Evolutionary conservation across 2,888 invertebrate species (phyloP).

Genomic region (Netelia melanura): DNA sequence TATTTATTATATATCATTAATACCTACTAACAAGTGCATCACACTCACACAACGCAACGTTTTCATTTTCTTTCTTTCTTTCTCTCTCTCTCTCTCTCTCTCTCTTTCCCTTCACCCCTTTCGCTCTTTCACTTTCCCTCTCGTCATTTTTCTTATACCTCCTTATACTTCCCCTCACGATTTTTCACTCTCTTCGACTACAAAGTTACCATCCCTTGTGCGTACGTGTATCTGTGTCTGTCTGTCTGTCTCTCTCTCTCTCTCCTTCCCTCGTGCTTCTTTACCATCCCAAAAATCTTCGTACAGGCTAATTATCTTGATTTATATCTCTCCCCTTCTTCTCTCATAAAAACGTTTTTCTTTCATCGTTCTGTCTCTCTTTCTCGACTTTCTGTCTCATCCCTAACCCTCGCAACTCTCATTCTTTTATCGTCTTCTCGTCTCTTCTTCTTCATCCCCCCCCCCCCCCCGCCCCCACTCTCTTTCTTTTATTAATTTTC

Average conservation of each 20-base stretch:
- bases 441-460: slow-evolving; percentile 20
- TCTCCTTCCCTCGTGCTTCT: slow-evolving; percentile 23
- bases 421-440: slow-evolving; percentile 29
- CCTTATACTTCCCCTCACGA: slow-evolving; percentile 5
- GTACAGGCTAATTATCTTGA: slow-evolving; percentile 22
- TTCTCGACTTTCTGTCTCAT: neutral
- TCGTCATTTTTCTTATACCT: neutral
- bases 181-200: slow-evolving; percentile 51
- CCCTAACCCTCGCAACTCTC: neutral
- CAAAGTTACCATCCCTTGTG: slow-evolving; percentile 36
- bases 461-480: neutral
- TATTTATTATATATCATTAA: slow-evolving; percentile 66
- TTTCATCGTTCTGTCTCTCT: neutral
- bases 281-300: slow-evolving; percentile 38
- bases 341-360: slow-evolving; percentile 46
- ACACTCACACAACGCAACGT: slow-evolving; percentile 64
- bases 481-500: no score
- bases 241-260: slow-evolving; percentile 31
- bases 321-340: slow-evolving; percentile 37
- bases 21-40: slow-evolving; percentile 70
- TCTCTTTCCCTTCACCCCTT: neutral
- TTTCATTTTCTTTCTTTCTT: slow-evolving; percentile 32
- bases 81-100: slow-evolving; percentile 32
- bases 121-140: slow-evolving; percentile 22
- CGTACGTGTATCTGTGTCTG: slow-evolving; percentile 46